Percentiles rank a stretch among this genome's conserved stretches.
Evolutionary conservation across 2,113 vertebrate species (phyloP).

Genomic region (Silurus meridionalis): DNA sequence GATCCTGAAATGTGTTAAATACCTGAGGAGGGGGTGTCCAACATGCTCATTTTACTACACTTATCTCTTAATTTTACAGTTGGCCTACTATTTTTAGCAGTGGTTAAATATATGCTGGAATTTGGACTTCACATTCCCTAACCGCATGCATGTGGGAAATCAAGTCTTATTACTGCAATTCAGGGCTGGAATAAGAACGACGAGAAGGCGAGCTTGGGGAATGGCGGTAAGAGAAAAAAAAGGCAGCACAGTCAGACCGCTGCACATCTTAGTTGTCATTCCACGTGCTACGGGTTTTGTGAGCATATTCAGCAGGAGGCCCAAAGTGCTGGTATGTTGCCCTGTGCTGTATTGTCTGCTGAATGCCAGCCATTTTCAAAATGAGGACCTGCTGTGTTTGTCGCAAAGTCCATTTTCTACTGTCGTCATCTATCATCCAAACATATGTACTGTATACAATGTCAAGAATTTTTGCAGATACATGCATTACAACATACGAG

Average conservation of each 20-base stretch:
- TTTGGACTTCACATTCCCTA: slow-evolving; percentile 44
- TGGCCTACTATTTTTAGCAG: slow-evolving; percentile 49
- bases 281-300: slow-evolving; percentile 48
- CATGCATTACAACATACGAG: background rate
- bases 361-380: slow-evolving; percentile 74
- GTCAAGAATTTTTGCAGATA: background rate
- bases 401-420: background rate
- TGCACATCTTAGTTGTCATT: slow-evolving; percentile 62
- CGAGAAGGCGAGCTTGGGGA: slow-evolving; percentile 21
- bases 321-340: slow-evolving; percentile 63
- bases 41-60: slow-evolving; percentile 30
- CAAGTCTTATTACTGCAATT: slow-evolving; percentile 51
- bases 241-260: background rate
- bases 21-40: slow-evolving; percentile 29
- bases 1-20: slow-evolving; percentile 39
- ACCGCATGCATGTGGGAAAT: slow-evolving; percentile 51
- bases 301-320: slow-evolving; percentile 53
- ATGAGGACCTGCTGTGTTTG: slow-evolving; percentile 58
- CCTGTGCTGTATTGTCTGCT: slow-evolving; percentile 56
- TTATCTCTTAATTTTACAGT: slow-evolving; percentile 44
- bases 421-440: slow-evolving; percentile 5
- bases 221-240: background rate
- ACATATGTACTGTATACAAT: background rate
- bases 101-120: slow-evolving; percentile 52
- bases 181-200: slow-evolving; percentile 31